phyloP scores from a whole-genome alignment of 2,888 invertebrate species.

The Heteromyza rotundicornis region DNA sequence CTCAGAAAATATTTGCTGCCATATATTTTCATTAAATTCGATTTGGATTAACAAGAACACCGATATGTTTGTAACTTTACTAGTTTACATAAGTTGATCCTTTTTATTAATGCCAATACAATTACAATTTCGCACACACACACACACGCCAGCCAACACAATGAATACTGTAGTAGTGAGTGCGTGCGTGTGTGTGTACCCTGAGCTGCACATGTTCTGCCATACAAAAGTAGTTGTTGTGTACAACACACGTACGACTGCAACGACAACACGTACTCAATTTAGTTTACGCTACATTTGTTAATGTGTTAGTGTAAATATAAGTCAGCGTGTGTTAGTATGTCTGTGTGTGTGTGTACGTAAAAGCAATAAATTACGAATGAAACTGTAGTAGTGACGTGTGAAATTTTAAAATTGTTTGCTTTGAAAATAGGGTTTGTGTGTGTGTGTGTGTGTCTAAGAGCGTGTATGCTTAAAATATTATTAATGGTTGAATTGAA shows the following conservation, averaged over 20 bases:
- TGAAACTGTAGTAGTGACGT: not conserved
- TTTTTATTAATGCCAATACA: not conserved
- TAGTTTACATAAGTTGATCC: not conserved
- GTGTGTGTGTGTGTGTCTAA: not conserved
- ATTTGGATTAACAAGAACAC: not conserved
- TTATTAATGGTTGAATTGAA: not conserved
- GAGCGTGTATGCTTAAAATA: not conserved
- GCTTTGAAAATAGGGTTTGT: not conserved
- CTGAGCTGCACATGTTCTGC: not conserved
- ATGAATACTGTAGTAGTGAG: not conserved
- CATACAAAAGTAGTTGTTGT: not conserved
- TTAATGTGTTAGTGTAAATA: slow-evolving; percentile 8
- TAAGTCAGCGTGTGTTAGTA: not conserved
- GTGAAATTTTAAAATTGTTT: slow-evolving; percentile 3
- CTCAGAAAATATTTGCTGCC: too few relatives aligned
- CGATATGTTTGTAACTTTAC: not conserved
- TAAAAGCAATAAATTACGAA: not conserved
- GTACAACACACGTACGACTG: slow-evolving; percentile 5
- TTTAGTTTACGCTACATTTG: slow-evolving; percentile 20
- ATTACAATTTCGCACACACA: not conserved
- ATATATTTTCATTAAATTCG: too few relatives aligned
- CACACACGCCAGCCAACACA: not conserved
- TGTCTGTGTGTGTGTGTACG: not conserved
- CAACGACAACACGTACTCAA: slow-evolving; percentile 18
- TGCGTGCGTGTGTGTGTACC: not conserved